A percentile compares a stretch with the other conserved stretches of the same genome.
phyloP scores from a whole-genome alignment of 2,888 invertebrate species.

The Erebia palarica region DNA sequence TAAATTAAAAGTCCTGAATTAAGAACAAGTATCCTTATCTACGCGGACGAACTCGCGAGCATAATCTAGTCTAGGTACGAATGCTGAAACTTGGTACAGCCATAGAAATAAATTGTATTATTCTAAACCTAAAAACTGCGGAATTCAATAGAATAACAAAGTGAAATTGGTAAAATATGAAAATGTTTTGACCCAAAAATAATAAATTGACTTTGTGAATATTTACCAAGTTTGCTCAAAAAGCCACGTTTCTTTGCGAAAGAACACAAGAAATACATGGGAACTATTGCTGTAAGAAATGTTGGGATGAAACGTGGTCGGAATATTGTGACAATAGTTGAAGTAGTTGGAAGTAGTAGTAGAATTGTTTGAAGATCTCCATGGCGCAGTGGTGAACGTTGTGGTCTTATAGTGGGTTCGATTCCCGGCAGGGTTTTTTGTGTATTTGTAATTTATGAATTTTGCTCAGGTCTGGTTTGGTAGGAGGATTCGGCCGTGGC shows the following conservation, averaged over 20 bases:
- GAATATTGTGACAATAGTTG: background rate
- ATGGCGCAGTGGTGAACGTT: background rate
- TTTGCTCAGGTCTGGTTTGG: too few relatives aligned
- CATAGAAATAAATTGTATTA: background rate
- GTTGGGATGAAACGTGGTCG: background rate
- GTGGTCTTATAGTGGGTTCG: too few relatives aligned
- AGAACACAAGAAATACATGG: background rate
- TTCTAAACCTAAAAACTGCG: background rate
- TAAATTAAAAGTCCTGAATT: too few relatives aligned
- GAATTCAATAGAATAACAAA: slow-evolving; percentile 2
- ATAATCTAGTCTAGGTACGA: too few relatives aligned
- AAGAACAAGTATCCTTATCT: too few relatives aligned
- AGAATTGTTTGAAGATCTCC: too few relatives aligned
- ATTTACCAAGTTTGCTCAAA: slow-evolving; percentile 3
- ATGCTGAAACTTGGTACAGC: too few relatives aligned
- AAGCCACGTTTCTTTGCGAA: background rate
- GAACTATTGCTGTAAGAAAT: background rate
- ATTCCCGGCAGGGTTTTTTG: too few relatives aligned
- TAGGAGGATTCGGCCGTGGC: too few relatives aligned
- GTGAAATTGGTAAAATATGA: background rate
- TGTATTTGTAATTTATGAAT: too few relatives aligned
- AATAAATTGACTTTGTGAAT: slow-evolving; percentile 2
- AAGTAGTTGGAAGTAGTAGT: background rate
- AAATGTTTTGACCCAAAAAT: background rate
- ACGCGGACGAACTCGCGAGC: too few relatives aligned